Evolutionary conservation across 1,140 invertebrate genomes (phyloP), one percentile per base, ranked within the genome.

Genomic region (Plectus sambesii): DNA sequence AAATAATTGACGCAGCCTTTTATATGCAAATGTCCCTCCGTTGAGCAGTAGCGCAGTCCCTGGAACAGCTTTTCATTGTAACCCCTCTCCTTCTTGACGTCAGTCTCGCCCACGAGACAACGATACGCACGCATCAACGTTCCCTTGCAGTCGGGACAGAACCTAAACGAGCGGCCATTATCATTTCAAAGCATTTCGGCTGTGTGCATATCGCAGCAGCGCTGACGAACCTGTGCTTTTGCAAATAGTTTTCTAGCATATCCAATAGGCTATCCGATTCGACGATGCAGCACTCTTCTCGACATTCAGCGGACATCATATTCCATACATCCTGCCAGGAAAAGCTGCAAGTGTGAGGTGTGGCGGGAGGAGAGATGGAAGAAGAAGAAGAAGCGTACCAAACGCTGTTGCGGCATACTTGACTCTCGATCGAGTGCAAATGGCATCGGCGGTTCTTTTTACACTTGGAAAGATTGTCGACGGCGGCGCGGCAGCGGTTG

Each of bases 141-240:
- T 49, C 84, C 84, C 49, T 85, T 82, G 67, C 87, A 92, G 69
- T 89, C 87, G 1, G 80, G 79, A 68, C 86, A 90, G 73, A 90
- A 90, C 62, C 86, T 80, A 53, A 15, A 61, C 68, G 47, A 53
- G 12, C 42, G 6, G 8, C 9, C n/a, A 9, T 27, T 9, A 9
- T 43, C 9, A 17, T 9, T 12, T 36, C 25, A 17, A 26, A 9
- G 23, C 6, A 40, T 49, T 27, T 29, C 36, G 20, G 24, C 19
- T 12, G 38, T n/a, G 9, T 9, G 12, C 9, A 29, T 29, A 29
- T 9, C 12, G 12, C 9, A 12, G 12, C 9, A 9, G 12, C 17
- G 17, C 37, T 46, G 5, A 19, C 2, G 42, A 22, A 47, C 77
- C 79, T 80, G 69, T 92, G 86, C 74, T 90, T 90, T 47, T 81